Evolutionary conservation across 2,113 vertebrate species (phyloP), one percentile per base, ranked within the genome.

Genomic region (Marmota monax): DNA sequence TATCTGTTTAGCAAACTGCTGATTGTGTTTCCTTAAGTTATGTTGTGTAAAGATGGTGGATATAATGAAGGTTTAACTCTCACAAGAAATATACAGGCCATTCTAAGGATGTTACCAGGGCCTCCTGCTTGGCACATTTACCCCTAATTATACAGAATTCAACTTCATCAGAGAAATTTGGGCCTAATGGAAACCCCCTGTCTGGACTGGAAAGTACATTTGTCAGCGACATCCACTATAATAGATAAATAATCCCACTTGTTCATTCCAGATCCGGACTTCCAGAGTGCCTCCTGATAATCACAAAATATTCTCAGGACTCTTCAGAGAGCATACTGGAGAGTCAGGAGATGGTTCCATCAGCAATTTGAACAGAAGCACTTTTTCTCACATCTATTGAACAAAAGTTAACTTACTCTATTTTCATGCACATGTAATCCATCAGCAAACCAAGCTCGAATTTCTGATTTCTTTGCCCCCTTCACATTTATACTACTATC

Each of bases 21-120:
- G 88, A 70, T 77, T 69, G 51, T 80, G 11, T 93, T 48, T 74
- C 67, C 42, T 92, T 63, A n/a, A 48, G 7, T 42, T 88, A n/a
- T 90, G 11, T 63, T 86, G 5, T 56, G 45, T 61, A 69, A 73
- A 77, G 61, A 69, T 0, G 2, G 73, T 56, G 2, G 0, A 0
- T 14, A 7, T 76, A 70, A 87, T 92, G 84, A 96, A 80, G 48
- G 93, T 84, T 92, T 76, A 95, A 79, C n/a, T 48, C 65, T 12
- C 72, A n/a, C 20, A 3, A 76, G 45, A 84, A 84, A 73, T 80
- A 23, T 67, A 6, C 51, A 8, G 67, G 51, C 27, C 42, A 70
- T 61, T 72, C 34, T n/a, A 45, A 89, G 61, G 56, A 53, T 23
- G 70, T 72, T 83, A 87, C 22, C 7, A 61, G 80, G 12, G 25